Evolutionary conservation across 2,797 vertebrate species (phyloP), one percentile per base, ranked within the genome.

Genomic region (Lepus townsendii): DNA sequence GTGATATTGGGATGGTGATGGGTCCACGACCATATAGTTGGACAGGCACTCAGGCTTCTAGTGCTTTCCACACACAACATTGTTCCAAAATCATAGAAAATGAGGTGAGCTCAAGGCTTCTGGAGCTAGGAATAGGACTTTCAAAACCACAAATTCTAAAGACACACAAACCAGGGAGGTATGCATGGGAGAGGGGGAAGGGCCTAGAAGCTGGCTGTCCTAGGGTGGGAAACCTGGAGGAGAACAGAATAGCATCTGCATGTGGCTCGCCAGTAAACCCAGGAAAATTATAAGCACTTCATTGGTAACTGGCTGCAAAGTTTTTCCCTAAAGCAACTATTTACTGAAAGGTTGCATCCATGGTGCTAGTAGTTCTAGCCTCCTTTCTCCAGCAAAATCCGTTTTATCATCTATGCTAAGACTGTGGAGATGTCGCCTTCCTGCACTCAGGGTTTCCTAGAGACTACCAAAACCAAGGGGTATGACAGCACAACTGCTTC

Each of bases 321-420:
- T 17, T 57, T 94, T 73, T 78, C 38, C 63, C 87, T 73, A 87
- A 71, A 77, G 35, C 78, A 93, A 66, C 35, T 19, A 80, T 77
- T 27, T 75, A 69, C 60, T 82, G 5, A 92, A 80, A 88, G 35
- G 17, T n/a, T 90, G 57, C 35, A 71, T 94, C 75, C 38, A 5
- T 35, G 54, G 32, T 65, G 8, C 72, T 35, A 32, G 83, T 72
- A 22, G 42, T 73, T 73, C 78, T 32, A 50, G 52, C 11, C 24
- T 42, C n/a, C 82, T 88, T 57, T 35, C 66, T 62, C 50, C 2
- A 68, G 66, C 60, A 47, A 60, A 10, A 88, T 3, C 35, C 54
- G 30, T 62, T 84, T 73, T 27, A 63, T 79, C 71, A 30, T 60
- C 27, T 52, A 20, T 12, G 52, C 32, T 32, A 84, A 85, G 24